Percentiles rank a stretch among this genome's conserved stretches.
These are phyloP conservation scores for Drosophila serrata DNA, from an alignment of 1,140 invertebrate genomes.

Conservation along the genomic window DNA sequence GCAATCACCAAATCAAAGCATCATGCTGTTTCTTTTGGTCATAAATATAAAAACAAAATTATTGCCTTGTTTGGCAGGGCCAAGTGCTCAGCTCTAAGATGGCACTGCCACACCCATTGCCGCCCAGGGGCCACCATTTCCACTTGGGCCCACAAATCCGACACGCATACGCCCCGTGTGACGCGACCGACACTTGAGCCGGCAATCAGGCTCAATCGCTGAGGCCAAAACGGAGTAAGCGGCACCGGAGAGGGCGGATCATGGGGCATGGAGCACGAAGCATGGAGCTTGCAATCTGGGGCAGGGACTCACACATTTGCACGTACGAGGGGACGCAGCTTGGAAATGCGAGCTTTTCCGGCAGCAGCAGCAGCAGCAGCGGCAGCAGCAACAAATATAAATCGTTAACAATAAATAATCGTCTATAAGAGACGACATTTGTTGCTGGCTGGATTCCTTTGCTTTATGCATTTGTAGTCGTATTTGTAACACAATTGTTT, in stretches of 20 bases:
- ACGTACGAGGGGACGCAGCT: slow-evolving; percentile 59
- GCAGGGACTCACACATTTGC: slow-evolving; percentile 67
- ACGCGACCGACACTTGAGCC: slow-evolving; percentile 78
- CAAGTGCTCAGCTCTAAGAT: slow-evolving; percentile 38
- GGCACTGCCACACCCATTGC: slow-evolving; percentile 22
- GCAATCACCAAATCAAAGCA: not conserved
- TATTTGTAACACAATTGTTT: slow-evolving; percentile 83
- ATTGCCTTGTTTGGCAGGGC: slow-evolving; percentile 24
- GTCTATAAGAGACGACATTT: slow-evolving; percentile 69
- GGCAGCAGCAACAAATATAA: slow-evolving; percentile 69
- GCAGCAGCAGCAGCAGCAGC: slow-evolving; percentile 19
- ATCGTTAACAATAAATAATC: slow-evolving; percentile 84
- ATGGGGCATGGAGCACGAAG: slow-evolving; percentile 30
- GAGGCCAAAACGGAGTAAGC: slow-evolving; percentile 50
- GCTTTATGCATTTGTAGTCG: slow-evolving; percentile 82
- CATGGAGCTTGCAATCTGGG: slow-evolving; percentile 70
- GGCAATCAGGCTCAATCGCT: slow-evolving; percentile 80
- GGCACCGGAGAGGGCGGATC: not conserved
- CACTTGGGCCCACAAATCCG: slow-evolving; percentile 20
- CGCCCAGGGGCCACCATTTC: slow-evolving; percentile 3
- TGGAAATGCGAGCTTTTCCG: slow-evolving; percentile 70
- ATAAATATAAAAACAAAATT: slow-evolving; percentile 33
- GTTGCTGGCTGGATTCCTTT: slow-evolving; percentile 45
- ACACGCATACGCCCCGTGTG: slow-evolving; percentile 69
- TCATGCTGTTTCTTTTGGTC: not conserved